Conservation (phyloP, 2,797 vertebrate species). For the Cephalopachus bancanus region DNA sequence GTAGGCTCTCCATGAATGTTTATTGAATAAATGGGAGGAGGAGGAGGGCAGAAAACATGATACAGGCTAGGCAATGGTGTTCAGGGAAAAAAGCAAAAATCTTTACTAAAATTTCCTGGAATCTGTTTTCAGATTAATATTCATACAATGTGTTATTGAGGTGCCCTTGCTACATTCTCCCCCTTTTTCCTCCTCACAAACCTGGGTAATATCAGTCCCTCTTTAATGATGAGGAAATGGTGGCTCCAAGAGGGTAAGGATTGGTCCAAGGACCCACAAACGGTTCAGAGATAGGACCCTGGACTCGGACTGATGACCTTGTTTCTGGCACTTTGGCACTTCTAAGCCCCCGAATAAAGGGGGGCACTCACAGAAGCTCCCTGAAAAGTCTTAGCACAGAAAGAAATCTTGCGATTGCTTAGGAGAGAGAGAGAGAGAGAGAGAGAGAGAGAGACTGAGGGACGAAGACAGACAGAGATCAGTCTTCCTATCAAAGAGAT, state of each 20-base stretch:
- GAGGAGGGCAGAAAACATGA: not conserved
- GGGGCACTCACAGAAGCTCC: not conserved
- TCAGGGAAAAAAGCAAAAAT: not conserved
- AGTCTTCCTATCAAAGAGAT: not conserved
- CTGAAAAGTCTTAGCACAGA: not conserved
- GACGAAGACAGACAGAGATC: not conserved
- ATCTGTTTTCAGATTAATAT: conserved; percentile 58
- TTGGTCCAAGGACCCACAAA: not conserved
- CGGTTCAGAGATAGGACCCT: not conserved
- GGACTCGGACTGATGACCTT: not conserved
- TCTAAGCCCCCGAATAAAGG: not conserved
- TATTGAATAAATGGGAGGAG: not conserved
- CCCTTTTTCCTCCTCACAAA: not conserved
- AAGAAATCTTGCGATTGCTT: not conserved
- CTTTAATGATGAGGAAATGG: not conserved
- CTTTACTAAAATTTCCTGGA: conserved; percentile 9
- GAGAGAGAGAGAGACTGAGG: not conserved
- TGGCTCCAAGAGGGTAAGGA: not conserved
- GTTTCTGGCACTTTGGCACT: not conserved
- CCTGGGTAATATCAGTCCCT: not conserved
- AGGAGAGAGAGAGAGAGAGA: not conserved
- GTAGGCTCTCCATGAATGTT: not conserved
- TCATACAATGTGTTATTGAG: not conserved
- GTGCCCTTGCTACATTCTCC: not conserved
- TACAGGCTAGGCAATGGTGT: not conserved